Evolutionary conservation across 2,888 invertebrate genomes (phyloP), one percentile per base, ranked within the genome.

Genomic region (Parnassius apollo): DNA sequence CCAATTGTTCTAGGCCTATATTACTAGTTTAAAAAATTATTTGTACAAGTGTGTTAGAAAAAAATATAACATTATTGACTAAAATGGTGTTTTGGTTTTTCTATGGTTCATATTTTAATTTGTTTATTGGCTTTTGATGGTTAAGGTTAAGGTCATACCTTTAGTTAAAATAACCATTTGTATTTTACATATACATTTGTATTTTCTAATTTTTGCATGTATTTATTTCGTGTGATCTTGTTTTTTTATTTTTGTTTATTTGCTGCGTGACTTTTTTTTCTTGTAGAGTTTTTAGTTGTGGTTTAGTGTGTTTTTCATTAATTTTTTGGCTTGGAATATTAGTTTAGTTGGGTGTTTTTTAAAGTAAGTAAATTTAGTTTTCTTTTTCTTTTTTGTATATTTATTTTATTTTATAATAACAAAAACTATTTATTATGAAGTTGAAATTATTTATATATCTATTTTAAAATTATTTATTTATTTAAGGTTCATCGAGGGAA

Each of bases 401-500:
- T 54, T 63, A 9, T 22, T 63, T 65, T 62, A 11, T 44, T 11
- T 44, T 11, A 44, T 11, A 11, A 2, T 44, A 44, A 11, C 10
- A 44, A 44, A 35, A 35, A 35, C 35, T 35, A 35, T 35, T 4
- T 7, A 35, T 7, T 1, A 0, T 7, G 7, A 7, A 7, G 35
- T 35, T 35, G 0, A 35, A 35, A 35, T 35, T 1, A 11, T 44
- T 44, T 2, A 44, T 11, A 44, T 9, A 61, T 61, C 65, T 59
- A 35, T 58, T 57, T 44, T 10, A 55, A 13, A 35, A 35, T 25
- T 7, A 35, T 50, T 66, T 70, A 72, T 65, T 70, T 62, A 18
- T 65, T 83, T 81, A 61, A 94, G 94, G 87, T 93, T 35, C 94
- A 94, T 68, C 91, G 94, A 60, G 94, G 94, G 1, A 86, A 91